phyloP scores from a whole-genome alignment of 2,797 vertebrate genomes.

The Spinus pinus region DNA sequence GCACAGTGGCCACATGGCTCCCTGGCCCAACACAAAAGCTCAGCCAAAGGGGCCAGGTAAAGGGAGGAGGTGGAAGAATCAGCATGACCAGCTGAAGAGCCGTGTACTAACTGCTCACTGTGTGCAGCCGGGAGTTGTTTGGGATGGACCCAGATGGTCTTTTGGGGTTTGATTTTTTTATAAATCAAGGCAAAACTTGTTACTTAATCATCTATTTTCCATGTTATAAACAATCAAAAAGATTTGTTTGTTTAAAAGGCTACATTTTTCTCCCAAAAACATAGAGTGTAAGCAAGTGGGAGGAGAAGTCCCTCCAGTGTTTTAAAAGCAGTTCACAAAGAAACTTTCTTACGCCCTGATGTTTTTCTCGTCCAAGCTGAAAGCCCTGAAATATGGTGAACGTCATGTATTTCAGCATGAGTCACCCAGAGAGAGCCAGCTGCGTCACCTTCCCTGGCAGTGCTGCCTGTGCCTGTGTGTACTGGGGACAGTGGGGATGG shows the following conservation, averaged over 20 bases:
- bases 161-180: rapidly evolving
- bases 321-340: not conserved
- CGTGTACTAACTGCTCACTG: rapidly evolving
- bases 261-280: not conserved
- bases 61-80: not conserved
- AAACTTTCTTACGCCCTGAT: not conserved
- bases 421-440: not conserved
- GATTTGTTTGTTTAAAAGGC: not conserved
- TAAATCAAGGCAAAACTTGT: not conserved
- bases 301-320: not conserved
- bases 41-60: rapidly evolving
- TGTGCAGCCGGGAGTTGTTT: not conserved
- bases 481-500: not conserved
- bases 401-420: slow-evolving; percentile 27
- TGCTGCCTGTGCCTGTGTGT: not conserved
- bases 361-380: slow-evolving; percentile 7
- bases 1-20: not conserved
- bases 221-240: not conserved
- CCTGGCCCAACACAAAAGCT: rapidly evolving
- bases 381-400: slow-evolving; percentile 18
- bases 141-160: not conserved
- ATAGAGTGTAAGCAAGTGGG: not conserved
- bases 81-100: not conserved
- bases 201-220: not conserved
- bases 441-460: not conserved